Conservation (phyloP, 2,888 invertebrate species). For the Drosophila lutescens region DNA sequence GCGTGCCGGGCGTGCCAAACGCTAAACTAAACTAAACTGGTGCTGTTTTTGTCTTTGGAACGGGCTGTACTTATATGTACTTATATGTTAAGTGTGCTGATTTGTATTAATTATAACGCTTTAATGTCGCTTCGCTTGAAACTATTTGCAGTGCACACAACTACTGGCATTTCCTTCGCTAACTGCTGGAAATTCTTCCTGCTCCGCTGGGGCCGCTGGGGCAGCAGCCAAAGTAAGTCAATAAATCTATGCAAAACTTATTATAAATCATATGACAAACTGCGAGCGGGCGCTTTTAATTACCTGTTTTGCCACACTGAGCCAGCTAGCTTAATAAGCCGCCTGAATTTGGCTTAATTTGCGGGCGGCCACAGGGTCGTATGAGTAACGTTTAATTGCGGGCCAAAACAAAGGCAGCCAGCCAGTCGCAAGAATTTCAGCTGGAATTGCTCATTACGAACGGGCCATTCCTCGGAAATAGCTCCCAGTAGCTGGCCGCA, state of each 20-base stretch:
- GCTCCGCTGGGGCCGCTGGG: constrained; percentile 34
- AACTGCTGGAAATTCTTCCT: constrained; percentile 66
- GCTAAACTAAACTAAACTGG: constrained; percentile 41
- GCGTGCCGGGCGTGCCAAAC: constrained; percentile 63
- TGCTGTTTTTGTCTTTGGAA: constrained; percentile 15
- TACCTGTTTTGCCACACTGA: constrained; percentile 46
- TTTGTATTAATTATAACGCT: constrained; percentile 74
- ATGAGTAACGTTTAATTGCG: constrained; percentile 78
- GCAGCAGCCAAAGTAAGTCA: constrained; percentile 46
- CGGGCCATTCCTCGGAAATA: constrained; percentile 56
- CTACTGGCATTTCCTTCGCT: constrained; percentile 68
- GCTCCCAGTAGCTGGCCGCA: constrained; percentile 23
- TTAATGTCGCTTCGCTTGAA: constrained; percentile 61
- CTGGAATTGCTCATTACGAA: constrained; percentile 71
- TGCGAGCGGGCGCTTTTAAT: constrained; percentile 61
- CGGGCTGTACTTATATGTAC: constrained; percentile 19
- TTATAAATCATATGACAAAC: constrained; percentile 75
- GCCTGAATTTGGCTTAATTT: constrained; percentile 71
- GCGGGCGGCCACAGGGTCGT: constrained; percentile 75
- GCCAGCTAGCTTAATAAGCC: constrained; percentile 59
- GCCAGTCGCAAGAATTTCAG: constrained; percentile 67
- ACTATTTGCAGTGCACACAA: constrained; percentile 53
- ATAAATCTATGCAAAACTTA: constrained; percentile 78
- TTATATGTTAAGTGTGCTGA: constrained; percentile 68
- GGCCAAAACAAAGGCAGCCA: constrained; percentile 41